Base-by-base conservation (phyloP, 2,888 invertebrate species). In the Hemistola chrysoprasaria region DNA sequence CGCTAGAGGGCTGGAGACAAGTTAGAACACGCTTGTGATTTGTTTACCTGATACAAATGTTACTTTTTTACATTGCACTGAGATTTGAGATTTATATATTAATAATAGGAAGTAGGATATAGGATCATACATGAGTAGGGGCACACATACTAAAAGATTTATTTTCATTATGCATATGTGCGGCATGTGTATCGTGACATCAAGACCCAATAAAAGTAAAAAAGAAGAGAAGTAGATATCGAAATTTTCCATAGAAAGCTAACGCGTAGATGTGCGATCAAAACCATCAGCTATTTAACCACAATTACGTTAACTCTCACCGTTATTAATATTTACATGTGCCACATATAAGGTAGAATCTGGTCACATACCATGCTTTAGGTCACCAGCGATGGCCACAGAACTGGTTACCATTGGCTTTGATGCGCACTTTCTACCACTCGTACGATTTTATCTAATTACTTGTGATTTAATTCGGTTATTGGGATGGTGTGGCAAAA, bases 361-460 rank as follows among this genome's bases (percentile, higher is more conserved):
- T 45, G 45, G 40, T 36, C 36, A 24, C 44, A 45, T 45, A 36
- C 44, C 44, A 16, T 29, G 10, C 16, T 8, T 23, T 9, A 8
- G 38, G 38, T 38, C 37, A 28, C 23, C 9, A 27, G 16, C 16
- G 16, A 16, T 4, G 4, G 4, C 16, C 16, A 21, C 22, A 23
- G 31, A 47, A 47, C 47, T 32, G 47, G 47, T 47, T 47, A 32
- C 27, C 21, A 42, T 42, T 42, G n/a, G n/a, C 47, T 42, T 43
- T 47, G 31, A 47, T 42, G 38, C 16, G 28, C 9, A 34, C 26
- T 35, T 40, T 42, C 36, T 42, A 36, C 31, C 6, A 27, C 1
- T 36, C 32, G 16, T 32, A 26, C 10, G 22, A 30, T 36, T 36
- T 32, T 30, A 21, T 36, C 36, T 41, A 41, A 41, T 36, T 31